Evolutionary conservation across 23 tunicate genomes (phyloP), one percentile per base, ranked within the genome.

Genomic region (Oikopleura dioica): DNA sequence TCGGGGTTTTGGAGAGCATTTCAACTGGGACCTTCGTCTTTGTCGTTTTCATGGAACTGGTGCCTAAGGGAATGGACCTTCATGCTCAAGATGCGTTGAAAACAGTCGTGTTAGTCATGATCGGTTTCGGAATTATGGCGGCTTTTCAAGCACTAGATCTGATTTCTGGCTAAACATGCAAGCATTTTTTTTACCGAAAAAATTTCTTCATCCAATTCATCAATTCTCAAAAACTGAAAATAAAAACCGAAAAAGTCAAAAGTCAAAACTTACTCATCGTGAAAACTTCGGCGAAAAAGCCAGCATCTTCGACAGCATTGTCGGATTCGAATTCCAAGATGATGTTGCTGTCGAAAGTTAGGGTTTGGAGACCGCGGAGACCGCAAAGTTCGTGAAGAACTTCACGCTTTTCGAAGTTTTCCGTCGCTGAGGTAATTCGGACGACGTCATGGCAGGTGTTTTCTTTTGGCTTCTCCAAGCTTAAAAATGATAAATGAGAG

Each of bases 51-150:
- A 44, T 44, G 9, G 55, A 44, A 44, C 55, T 44, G 55, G 16
- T 44, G 9, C 55, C 55, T 44, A 44, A 44, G 16, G 55, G 16
- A 44, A 44, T 44, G 55, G 16, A 44, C 55, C 55, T 44, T 9
- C 55, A 44, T 44, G 9, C 55, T 9, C 16, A 44, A 9, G 16
- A 9, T 44, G 55, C 55, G 9, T 44, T 44, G 9, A 44, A 16
- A 9, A 44, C 9, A 44, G 16, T 44, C 9, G 16, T 44, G 16
- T 16, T 44, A 44, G 55, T 44, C 55, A 44, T 44, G 38, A 44
- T 69, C 28, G 87, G 87, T 4, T 84, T 84, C 75, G 59, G 80
- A 1, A 29, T 68, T 29, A 84, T 84, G 83, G 83, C 87, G n/a
- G 81, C 51, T 0, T 26, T 84, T 26, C 87, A 84, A 37, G 83